Percentiles rank a stretch among this genome's conserved stretches.
Conservation (phyloP, 1,140 invertebrate species). For the Zaprionus ghesquierei region DNA sequence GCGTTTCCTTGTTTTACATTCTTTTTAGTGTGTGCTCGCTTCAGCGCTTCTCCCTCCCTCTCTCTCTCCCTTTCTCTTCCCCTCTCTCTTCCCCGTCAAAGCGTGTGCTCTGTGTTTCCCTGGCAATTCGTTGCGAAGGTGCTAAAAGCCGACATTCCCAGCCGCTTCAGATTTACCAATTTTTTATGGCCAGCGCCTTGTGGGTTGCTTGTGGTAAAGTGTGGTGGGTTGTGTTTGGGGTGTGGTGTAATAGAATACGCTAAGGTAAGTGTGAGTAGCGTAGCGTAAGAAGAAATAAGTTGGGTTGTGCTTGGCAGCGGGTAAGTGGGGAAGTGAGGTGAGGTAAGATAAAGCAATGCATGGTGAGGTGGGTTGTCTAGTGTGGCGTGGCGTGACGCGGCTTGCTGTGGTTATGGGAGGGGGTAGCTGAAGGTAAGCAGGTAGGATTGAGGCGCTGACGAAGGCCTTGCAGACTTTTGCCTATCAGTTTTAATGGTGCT, state of each 20-base stretch:
- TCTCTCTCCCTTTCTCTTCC: not conserved
- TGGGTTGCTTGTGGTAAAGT: not conserved
- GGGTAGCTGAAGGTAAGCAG: too few relatives aligned
- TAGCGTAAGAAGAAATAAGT: not conserved
- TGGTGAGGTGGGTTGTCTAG: too few relatives aligned
- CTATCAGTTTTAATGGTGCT: conserved; percentile 33
- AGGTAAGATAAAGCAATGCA: too few relatives aligned
- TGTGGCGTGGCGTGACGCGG: too few relatives aligned
- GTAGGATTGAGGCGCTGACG: too few relatives aligned
- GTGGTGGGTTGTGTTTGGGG: not conserved
- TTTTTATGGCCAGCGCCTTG: conserved; percentile 45
- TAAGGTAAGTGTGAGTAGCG: too few relatives aligned
- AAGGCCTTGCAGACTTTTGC: conserved; percentile 11
- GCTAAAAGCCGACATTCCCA: conserved; percentile 43
- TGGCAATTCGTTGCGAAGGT: conserved; percentile 27
- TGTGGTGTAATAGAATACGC: too few relatives aligned
- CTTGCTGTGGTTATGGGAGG: not conserved
- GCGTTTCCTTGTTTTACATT: conserved; percentile 41
- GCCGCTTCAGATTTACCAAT: conserved; percentile 40
- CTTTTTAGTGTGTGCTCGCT: too few relatives aligned
- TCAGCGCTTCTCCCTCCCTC: not conserved
- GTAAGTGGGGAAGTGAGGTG: too few relatives aligned
- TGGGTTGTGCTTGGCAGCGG: not conserved
- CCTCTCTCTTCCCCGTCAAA: not conserved
- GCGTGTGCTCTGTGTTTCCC: not conserved